Base-by-base conservation (phyloP, 2,797 vertebrate species). In the Mallotus villosus region DNA sequence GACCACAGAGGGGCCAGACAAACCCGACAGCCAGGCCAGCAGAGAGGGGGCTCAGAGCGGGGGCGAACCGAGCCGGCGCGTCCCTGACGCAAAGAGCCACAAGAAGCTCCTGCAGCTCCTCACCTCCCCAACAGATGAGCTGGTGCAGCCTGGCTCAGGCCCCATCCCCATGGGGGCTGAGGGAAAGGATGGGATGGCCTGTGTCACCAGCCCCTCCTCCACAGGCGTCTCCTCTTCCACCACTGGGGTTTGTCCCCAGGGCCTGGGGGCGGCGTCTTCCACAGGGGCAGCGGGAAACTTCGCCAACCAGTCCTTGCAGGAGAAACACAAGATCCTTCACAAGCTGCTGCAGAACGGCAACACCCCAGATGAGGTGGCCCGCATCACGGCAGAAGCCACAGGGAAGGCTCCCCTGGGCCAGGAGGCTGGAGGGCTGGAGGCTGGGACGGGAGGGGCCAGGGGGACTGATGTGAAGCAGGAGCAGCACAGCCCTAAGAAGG, bases 311-410 rank as follows among this genome's bases (percentile, higher is more conserved):
- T 91, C 96, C 14, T 86, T 99, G 81, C 97, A 99, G 82, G 97
- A 98, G 85, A 99, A 98, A 80, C 97, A 99, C 87, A 95, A 96
- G 76, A 99, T 99, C 89, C 94, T 99, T 41, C 98, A 99, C 87
- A 99, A 99, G 85, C 92, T 99, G 77, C 88, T 99, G 75, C 95
- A 99, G 86, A 98, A 99, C 3, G 96, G 96, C 29, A 98, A 98
- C 90, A 99, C 97, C 8, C 97, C 98, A 0, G 97, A 97, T 0
- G 98, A 99, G 53, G 97, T 99, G 17, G 97, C 97, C 64, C 97
- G 97, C 85, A 99, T 99, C 80, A 99, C 98, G 0, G 97, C 96
- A 0, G 96, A 98, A 88, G 97, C 97, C 78, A 99, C 97, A 0
- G 97, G 97, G 2, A 99, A 98, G 84, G 93, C 95, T 80, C 91